These are phyloP conservation scores for Parus major DNA, from an alignment of 2,113 vertebrate genomes.

Conservation along the genomic window DNA sequence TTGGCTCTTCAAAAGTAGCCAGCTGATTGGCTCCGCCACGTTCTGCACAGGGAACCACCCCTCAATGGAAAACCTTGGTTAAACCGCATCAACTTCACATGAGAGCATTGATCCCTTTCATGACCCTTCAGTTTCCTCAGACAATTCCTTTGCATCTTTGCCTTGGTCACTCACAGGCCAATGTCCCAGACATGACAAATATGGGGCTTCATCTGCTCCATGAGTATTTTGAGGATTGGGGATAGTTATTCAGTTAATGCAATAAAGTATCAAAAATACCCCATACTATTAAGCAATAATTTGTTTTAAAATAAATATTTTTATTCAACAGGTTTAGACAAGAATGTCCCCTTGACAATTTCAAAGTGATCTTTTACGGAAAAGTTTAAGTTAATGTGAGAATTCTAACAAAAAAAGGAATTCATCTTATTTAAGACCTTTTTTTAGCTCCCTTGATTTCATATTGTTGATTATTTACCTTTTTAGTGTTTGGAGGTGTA, in stretches of 20 bases:
- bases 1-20: not conserved
- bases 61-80: not conserved
- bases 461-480: not conserved
- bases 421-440: not conserved
- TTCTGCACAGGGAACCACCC: not conserved
- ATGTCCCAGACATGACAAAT: fast-evolving
- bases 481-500: not conserved
- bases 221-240: not conserved
- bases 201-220: not conserved
- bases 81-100: not conserved
- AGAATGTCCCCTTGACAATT: not conserved
- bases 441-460: not conserved
- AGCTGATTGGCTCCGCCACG: not conserved
- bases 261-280: not conserved
- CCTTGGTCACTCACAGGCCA: not conserved
- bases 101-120: fast-evolving
- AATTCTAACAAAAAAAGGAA: not conserved
- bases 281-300: not conserved
- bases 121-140: not conserved
- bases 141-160: not conserved
- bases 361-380: not conserved
- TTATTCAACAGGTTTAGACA: not conserved
- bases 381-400: not conserved
- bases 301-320: not conserved
- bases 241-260: not conserved